These are phyloP conservation scores for Dreissena rostriformis DNA, from an alignment of 1,140 invertebrate species.

Conservation along the genomic window DNA sequence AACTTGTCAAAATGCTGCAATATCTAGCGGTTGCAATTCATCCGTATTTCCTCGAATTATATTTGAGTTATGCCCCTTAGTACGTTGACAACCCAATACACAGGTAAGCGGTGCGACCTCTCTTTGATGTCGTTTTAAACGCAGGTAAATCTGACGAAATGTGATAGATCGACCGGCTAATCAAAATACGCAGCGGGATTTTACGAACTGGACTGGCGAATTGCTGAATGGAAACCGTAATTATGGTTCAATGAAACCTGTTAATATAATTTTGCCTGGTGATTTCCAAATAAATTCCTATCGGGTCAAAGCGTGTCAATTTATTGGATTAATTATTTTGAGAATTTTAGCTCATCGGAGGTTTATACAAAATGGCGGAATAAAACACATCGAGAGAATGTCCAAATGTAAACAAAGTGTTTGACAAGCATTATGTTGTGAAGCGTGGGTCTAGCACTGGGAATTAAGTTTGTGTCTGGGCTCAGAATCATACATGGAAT, in stretches of 20 bases:
- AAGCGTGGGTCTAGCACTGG: too few species aligned
- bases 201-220: slow-evolving; percentile 20
- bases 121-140: slow-evolving; percentile 25
- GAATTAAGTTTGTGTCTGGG: too few species aligned
- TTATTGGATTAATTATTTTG: too few species aligned
- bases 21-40: not conserved
- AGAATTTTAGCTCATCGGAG: too few species aligned
- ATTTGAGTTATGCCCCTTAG: slow-evolving; percentile 20
- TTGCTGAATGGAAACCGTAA: not conserved
- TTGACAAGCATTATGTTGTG: too few species aligned
- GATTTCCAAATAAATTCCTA: too few species aligned
- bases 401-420: slow-evolving; percentile 2
- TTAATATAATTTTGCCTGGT: too few species aligned
- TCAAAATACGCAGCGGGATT: slow-evolving; percentile 22
- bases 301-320: too few species aligned
- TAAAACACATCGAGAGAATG: not conserved
- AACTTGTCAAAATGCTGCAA: too few species aligned
- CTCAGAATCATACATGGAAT: too few species aligned
- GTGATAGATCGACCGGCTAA: slow-evolving; percentile 7
- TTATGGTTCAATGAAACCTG: not conserved
- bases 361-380: slow-evolving; percentile 8
- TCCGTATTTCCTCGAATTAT: not conserved
- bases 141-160: slow-evolving; percentile 42
- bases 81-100: not conserved
- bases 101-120: slow-evolving; percentile 46